phyloP scores from a whole-genome alignment of 2,888 invertebrate genomes.

The Chloromyia formosa region DNA sequence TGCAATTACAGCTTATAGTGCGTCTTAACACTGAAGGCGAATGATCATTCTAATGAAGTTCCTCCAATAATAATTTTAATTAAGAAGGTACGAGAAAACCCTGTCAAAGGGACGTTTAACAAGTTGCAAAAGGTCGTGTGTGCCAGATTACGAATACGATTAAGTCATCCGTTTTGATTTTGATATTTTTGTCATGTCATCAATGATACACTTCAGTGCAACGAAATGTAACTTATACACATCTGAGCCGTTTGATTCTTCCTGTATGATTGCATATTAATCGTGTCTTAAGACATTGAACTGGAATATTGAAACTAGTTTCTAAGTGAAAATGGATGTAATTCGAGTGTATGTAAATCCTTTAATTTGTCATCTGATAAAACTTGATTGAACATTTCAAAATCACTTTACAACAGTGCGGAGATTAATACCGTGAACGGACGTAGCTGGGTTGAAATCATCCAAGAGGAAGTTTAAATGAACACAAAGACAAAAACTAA shows the following conservation, averaged over 20 bases:
- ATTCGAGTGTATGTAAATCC: neutral
- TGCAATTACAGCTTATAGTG: too few species aligned
- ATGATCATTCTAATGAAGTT: conserved; percentile 21
- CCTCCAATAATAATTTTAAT: neutral
- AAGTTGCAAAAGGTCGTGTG: conserved; percentile 1
- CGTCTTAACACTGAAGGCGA: conserved; percentile 1
- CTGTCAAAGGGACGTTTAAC: neutral
- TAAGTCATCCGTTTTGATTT: conserved; percentile 24
- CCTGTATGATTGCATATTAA: neutral
- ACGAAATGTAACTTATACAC: neutral
- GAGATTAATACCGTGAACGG: too few species aligned
- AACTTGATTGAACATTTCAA: neutral
- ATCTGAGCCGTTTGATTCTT: neutral
- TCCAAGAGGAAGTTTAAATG: too few species aligned
- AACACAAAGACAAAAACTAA: too few species aligned
- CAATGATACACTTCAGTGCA: neutral
- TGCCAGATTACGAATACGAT: conserved; percentile 16
- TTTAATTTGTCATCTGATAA: neutral
- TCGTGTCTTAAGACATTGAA: neutral
- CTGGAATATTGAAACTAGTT: conserved; percentile 3
- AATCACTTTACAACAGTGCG: neutral
- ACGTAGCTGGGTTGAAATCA: too few species aligned
- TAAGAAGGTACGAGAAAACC: neutral
- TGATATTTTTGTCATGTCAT: conserved; percentile 14
- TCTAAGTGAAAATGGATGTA: conserved; percentile 29